Conservation (phyloP, 1,140 invertebrate species). For the Caligus rogercresseyi region DNA sequence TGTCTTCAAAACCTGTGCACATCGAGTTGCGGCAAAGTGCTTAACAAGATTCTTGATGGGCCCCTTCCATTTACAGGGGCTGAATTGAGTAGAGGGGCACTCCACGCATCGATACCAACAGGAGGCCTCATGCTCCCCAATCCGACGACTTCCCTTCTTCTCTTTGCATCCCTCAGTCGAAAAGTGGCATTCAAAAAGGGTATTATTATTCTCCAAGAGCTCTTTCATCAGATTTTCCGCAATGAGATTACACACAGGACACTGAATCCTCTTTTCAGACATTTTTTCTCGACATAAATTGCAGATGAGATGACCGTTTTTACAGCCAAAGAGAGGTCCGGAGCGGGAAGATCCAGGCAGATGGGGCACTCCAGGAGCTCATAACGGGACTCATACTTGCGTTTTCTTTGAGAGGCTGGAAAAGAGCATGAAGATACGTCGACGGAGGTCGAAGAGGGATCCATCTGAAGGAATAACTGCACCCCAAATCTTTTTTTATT, state of each 20-base stretch:
- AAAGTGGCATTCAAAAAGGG: neutral
- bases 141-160: neutral
- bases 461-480: too few relatives aligned
- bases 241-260: constrained; percentile 3
- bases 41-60: neutral
- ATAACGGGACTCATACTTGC: neutral
- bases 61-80: neutral
- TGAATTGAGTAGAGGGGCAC: neutral
- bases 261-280: neutral
- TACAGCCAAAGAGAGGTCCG: constrained; percentile 1
- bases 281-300: neutral
- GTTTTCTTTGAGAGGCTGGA: too few relatives aligned
- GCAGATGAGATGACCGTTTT: constrained; percentile 2
- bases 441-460: too few relatives aligned
- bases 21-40: neutral
- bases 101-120: neutral
- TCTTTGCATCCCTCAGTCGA: neutral
- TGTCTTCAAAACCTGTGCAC: constrained; percentile 4
- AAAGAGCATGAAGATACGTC: too few relatives aligned
- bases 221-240: constrained; percentile 4
- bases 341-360: neutral
- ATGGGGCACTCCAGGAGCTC: constrained; percentile 3
- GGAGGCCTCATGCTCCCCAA: neutral
- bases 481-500: too few relatives aligned
- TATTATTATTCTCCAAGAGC: neutral